A percentile compares a stretch with the other conserved stretches of the same genome.
These are phyloP conservation scores for Rhynchotus rufescens DNA, from an alignment of 2,797 vertebrate genomes.

Conservation along the genomic window DNA sequence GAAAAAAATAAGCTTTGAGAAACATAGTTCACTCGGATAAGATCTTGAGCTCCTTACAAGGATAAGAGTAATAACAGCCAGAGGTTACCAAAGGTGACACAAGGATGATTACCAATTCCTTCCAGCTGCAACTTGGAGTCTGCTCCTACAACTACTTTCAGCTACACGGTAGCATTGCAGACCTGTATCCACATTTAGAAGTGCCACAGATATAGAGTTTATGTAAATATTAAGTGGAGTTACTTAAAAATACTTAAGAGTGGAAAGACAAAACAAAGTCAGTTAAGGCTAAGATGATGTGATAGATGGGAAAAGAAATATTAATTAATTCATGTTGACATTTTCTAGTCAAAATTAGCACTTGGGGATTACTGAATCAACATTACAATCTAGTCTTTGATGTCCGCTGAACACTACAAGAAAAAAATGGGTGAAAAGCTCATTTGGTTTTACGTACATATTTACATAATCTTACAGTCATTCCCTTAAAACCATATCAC, in stretches of 20 bases:
- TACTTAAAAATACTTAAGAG: neutral
- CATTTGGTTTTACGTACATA: neutral
- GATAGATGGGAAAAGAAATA: neutral
- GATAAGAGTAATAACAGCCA: neutral
- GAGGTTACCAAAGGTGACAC: neutral
- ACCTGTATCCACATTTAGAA: neutral
- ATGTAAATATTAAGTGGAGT: neutral
- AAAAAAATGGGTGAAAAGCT: neutral
- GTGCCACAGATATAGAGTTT: neutral
- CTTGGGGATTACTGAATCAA: neutral
- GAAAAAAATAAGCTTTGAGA: neutral
- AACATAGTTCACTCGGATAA: neutral
- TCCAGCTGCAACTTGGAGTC: neutral
- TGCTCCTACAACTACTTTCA: neutral
- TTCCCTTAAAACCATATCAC: neutral
- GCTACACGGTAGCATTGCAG: neutral
- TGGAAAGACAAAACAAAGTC: neutral
- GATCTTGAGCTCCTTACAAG: neutral
- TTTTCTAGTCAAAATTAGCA: slow-evolving; percentile 20
- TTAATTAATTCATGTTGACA: neutral
- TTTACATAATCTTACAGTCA: neutral
- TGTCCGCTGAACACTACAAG: neutral
- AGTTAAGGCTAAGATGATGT: neutral
- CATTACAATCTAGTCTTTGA: neutral
- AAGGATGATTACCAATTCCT: neutral